phyloP scores from a whole-genome alignment of 2,797 vertebrate species.

The Chelon labrosus region DNA sequence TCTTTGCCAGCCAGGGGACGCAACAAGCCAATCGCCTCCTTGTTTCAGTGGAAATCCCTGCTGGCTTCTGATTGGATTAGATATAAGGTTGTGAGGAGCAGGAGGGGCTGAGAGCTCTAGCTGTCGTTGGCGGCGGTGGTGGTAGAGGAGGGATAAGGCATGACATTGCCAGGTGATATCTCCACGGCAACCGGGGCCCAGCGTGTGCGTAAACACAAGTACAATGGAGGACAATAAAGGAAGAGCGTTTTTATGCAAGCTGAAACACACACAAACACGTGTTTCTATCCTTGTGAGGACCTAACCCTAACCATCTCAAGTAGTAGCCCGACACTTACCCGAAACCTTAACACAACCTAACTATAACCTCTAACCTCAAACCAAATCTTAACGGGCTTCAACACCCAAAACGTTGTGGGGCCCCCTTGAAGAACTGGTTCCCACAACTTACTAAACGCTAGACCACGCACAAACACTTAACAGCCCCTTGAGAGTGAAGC shows the following conservation, averaged over 20 bases:
- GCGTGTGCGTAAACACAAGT: constrained; percentile 62
- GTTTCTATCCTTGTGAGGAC: no score
- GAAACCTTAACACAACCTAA: no score
- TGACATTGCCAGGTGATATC: constrained; percentile 69
- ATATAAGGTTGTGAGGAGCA: constrained; percentile 30
- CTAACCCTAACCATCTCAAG: no score
- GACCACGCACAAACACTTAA: background rate
- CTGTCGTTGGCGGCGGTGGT: background rate
- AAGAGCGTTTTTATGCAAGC: constrained; percentile 38
- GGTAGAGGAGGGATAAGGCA: constrained; percentile 30
- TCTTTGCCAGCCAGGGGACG: constrained; percentile 18
- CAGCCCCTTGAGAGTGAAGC: constrained; percentile 45
- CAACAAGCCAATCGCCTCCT: constrained; percentile 46
- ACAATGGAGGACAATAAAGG: constrained; percentile 61
- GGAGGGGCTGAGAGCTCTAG: background rate
- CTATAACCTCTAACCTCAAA: no score
- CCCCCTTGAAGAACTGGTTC: no score
- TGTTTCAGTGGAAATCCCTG: constrained; percentile 46
- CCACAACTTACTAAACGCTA: background rate
- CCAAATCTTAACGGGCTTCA: no score
- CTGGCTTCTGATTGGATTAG: constrained; percentile 60
- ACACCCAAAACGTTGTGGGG: no score
- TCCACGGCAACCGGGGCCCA: constrained; percentile 59
- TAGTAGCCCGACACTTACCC: background rate
- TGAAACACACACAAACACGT: constrained; percentile 27